Evolutionary conservation across 2,888 invertebrate species (phyloP).

Genomic region (Chloroclysta siterata): DNA sequence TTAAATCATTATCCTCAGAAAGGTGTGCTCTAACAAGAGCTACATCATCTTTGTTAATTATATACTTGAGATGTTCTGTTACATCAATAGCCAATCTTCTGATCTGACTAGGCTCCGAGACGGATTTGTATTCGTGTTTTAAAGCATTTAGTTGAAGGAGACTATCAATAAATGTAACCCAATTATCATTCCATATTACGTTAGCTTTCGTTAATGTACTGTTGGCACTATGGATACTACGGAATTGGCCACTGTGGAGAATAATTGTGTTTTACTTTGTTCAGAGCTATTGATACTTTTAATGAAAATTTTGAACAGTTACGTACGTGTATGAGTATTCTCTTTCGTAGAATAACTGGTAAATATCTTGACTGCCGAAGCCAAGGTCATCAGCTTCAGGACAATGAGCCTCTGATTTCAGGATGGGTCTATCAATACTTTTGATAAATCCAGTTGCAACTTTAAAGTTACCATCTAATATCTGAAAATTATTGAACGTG

Average conservation of each 20-base stretch:
- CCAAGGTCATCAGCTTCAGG: not conserved
- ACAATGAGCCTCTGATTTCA: not conserved
- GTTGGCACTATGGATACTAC: conserved; percentile 46
- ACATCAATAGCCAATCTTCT: conserved; percentile 46
- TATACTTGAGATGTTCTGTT: conserved; percentile 33
- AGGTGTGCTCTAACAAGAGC: conserved; percentile 37
- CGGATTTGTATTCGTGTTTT: conserved; percentile 82
- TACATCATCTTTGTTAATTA: conserved; percentile 12
- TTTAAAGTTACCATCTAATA: conserved; percentile 24
- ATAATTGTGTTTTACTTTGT: not conserved
- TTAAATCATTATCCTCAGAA: conserved; percentile 34
- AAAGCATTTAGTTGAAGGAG: conserved; percentile 90
- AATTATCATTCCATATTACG: conserved; percentile 88
- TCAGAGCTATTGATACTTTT: not conserved
- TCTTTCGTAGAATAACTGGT: conserved; percentile 27
- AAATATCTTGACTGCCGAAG: conserved; percentile 21
- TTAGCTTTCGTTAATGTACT: conserved; percentile 51
- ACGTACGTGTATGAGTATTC: conserved; percentile 29
- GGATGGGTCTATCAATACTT: not conserved
- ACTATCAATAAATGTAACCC: conserved; percentile 92
- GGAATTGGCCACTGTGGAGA: conserved; percentile 54
- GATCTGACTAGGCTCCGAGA: conserved; percentile 85
- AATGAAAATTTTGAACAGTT: not conserved
- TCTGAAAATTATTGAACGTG: no score
- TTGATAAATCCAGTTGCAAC: conserved; percentile 30